A percentile compares a stretch with the other conserved stretches of the same genome.
Conservation (phyloP, 2,113 vertebrate species). For the Ictalurus furcatus region DNA sequence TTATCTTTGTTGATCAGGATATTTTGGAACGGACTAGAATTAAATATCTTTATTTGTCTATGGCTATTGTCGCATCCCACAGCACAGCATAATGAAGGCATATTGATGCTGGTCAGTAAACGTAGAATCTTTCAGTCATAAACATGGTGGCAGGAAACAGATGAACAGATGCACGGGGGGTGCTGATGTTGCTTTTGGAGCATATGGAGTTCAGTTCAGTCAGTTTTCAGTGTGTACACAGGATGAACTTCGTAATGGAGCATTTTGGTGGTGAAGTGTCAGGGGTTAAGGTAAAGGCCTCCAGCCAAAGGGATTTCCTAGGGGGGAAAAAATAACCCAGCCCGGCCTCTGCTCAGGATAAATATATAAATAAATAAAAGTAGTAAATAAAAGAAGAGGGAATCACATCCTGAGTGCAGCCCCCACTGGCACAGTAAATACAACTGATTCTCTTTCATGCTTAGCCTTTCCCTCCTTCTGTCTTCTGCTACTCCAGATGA, state of each 20-base stretch:
- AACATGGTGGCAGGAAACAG: background rate
- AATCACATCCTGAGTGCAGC: slow-evolving; percentile 72
- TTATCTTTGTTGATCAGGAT: background rate
- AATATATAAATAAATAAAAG: slow-evolving; percentile 66
- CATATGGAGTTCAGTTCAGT: slow-evolving; percentile 12
- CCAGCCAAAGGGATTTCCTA: slow-evolving; percentile 62
- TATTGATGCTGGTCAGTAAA: background rate
- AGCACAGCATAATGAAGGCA: background rate
- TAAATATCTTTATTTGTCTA: too few relatives aligned
- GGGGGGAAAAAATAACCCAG: slow-evolving; percentile 56
- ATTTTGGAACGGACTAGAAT: background rate
- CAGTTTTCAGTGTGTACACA: background rate
- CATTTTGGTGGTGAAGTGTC: background rate
- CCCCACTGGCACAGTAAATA: slow-evolving; percentile 62
- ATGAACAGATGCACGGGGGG: background rate
- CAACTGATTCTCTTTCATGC: slow-evolving; percentile 43
- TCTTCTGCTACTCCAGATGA: background rate
- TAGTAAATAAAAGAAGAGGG: slow-evolving; percentile 71
- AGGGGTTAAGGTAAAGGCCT: slow-evolving; percentile 58
- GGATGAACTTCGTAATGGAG: slow-evolving; percentile 30
- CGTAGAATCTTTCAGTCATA: too few relatives aligned
- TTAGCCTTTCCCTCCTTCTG: slow-evolving; percentile 41
- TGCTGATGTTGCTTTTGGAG: background rate
- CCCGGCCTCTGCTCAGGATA: slow-evolving; percentile 55
- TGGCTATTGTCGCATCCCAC: background rate